Base-by-base conservation (phyloP, 2,888 invertebrate genomes). In the Drymonia ruficornis region DNA sequence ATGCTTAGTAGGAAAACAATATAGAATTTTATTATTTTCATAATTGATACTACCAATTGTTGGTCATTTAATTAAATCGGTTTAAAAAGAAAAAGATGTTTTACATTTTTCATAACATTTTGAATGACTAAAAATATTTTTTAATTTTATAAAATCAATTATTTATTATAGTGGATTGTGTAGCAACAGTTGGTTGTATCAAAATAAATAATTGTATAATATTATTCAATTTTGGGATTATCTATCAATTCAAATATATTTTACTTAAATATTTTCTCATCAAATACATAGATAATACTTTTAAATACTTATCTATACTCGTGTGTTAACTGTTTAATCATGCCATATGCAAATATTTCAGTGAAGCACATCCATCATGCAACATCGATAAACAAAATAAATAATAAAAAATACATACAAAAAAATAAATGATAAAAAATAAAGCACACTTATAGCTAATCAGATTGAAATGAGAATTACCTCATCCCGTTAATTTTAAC, bases 391-490 rank as follows among this genome's bases (percentile, higher is more conserved):
- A 49, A 78, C 72, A 67, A 76, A 79, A 76, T 76, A 74, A 65
- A 59, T 73, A 72, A 70, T 74, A 78, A 73, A 76, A 80, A 74
- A 78, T 65, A 68, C 64, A 70, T 74, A 71, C 69, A 74, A 67
- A 63, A 77, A 76, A 72, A 76, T 74, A 80, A 70, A 70, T 70
- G 65, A 67, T 73, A 66, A 80, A 80, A 78, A 80, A 76, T 63
- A 57, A 60, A 70, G 58, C 56, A 44, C 75, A 44, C 75, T 81
- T 71, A 80, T 23, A 63, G 59, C 68, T 76, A 72, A 67, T 56
- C 66, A 87, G 89, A 91, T 90, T 77, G 73, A 91, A 91, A 89
- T 87, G 91, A 91, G 91, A 91, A 91, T 91, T 89, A 83, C 87
- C 89, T 76, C 66, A 67, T 70, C 74, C 78, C 83, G 80, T 76